Conservation (phyloP, 2,113 vertebrate species). For the Xenopus borealis region DNA sequence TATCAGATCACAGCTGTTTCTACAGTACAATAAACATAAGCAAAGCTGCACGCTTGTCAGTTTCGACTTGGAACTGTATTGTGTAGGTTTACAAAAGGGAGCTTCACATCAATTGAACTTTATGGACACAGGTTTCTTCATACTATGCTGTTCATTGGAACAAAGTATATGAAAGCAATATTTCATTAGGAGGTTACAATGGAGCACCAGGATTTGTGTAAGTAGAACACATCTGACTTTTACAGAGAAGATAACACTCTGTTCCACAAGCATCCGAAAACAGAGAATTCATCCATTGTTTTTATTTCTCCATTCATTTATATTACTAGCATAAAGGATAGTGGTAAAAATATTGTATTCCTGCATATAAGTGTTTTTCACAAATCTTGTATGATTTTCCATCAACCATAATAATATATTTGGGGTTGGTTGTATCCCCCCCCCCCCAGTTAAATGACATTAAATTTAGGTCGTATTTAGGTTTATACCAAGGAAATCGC, state of each 20-base stretch:
- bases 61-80: slow-evolving; percentile 51
- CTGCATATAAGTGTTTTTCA: not conserved
- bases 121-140: slow-evolving; percentile 50
- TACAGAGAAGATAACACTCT: not conserved
- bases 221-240: slow-evolving; percentile 58
- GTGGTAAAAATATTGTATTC: not conserved
- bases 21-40: slow-evolving; percentile 82
- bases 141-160: slow-evolving; percentile 47
- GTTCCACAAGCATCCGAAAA: not conserved
- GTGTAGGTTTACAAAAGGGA: slow-evolving; percentile 61
- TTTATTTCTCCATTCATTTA: not conserved
- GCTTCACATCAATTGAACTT: slow-evolving; percentile 63
- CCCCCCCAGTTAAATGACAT: no score
- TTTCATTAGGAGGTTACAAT: slow-evolving; percentile 60
- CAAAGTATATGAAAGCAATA: slow-evolving; percentile 51
- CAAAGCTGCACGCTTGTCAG: slow-evolving; percentile 66
- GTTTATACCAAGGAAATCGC: no score
- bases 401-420: no score
- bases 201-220: slow-evolving; percentile 73
- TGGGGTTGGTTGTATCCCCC: no score
- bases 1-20: slow-evolving; percentile 72
- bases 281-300: not conserved
- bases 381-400: no score
- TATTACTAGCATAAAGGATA: no score
- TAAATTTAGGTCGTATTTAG: no score